Base-by-base conservation (phyloP, 2,888 invertebrate species). In the Melanchra persicariae region DNA sequence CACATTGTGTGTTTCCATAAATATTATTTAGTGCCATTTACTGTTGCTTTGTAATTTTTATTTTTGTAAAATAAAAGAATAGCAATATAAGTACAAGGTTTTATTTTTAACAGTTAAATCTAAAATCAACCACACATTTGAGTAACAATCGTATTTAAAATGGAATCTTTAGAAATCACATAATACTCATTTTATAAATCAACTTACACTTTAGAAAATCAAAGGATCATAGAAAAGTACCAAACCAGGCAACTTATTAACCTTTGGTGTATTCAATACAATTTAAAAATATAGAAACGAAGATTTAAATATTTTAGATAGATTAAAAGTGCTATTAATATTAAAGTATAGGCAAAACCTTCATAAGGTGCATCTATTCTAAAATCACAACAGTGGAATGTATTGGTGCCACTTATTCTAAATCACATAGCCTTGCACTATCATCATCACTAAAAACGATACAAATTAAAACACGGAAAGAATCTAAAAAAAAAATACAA, bases 311-410 rank as follows among this genome's bases (percentile, higher is more conserved):
- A 77, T 82, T 77, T 47, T 67, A 75, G 71, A 79, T 86, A 81
- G 76, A 84, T 81, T 73, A 84, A 85, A 79, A 84, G 82, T 86
- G 86, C 76, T 79, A n/a, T n/a, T n/a, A 79, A 70, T 75, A 79
- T 68, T 78, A 84, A 84, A 76, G 71, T 79, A 70, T 80, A 80
- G 69, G 77, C 54, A 45, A 26, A 49, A 88, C 89, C 87, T 90
- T 91, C 73, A 81, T 73, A 89, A 89, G 89, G 90, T 90, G 83
- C 83, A 77, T 84, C 89, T 93, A 93, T 81, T 89, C 89, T 92
- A 93, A 88, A 90, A 95, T 95, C 94, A 95, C 95, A 95, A 94
- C 89, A 92, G 92, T 94, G 95, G 95, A 95, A 95, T 94, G 94
- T 90, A 88, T 86, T 75, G 74, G 93, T 94, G 94, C 92, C 88